Conservation (phyloP, 2,888 invertebrate species). For the Cosmia trapezina region DNA sequence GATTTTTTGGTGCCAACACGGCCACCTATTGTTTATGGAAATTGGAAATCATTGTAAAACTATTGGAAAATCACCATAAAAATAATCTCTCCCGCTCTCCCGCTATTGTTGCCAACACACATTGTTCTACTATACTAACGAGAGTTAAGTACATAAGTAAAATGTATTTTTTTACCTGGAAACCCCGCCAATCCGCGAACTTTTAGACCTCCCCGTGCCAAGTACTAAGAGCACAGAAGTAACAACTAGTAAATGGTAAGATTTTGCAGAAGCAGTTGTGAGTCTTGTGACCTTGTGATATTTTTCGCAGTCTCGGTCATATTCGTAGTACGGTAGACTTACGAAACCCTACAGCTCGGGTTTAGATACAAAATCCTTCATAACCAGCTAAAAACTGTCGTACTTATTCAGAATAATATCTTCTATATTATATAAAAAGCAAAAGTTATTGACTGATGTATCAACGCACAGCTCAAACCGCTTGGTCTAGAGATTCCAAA, state of each 20-base stretch:
- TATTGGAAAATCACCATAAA: not conserved
- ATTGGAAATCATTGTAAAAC: not conserved
- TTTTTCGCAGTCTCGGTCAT: not conserved
- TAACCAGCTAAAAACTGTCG: too few relatives aligned
- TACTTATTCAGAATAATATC: too few relatives aligned
- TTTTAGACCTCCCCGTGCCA: constrained; percentile 44
- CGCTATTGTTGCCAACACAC: not conserved
- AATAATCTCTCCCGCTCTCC: not conserved
- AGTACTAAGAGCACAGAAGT: constrained; percentile 48
- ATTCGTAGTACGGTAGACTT: not conserved
- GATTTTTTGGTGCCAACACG: not conserved
- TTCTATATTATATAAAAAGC: too few relatives aligned
- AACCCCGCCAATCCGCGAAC: constrained; percentile 42
- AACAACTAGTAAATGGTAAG: constrained; percentile 15
- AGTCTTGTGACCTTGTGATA: too few relatives aligned
- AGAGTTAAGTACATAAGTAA: not conserved
- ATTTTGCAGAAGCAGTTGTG: constrained; percentile 15
- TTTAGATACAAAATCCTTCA: too few relatives aligned
- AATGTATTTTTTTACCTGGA: constrained; percentile 24
- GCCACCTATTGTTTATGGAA: not conserved
- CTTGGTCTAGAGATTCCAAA: too few relatives aligned
- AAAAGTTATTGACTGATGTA: too few relatives aligned
- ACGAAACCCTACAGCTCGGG: not conserved
- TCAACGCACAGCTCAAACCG: too few relatives aligned
- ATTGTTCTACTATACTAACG: not conserved